phyloP scores from a whole-genome alignment of 2,797 vertebrate genomes.

The Phrynocephalus forsythii region DNA sequence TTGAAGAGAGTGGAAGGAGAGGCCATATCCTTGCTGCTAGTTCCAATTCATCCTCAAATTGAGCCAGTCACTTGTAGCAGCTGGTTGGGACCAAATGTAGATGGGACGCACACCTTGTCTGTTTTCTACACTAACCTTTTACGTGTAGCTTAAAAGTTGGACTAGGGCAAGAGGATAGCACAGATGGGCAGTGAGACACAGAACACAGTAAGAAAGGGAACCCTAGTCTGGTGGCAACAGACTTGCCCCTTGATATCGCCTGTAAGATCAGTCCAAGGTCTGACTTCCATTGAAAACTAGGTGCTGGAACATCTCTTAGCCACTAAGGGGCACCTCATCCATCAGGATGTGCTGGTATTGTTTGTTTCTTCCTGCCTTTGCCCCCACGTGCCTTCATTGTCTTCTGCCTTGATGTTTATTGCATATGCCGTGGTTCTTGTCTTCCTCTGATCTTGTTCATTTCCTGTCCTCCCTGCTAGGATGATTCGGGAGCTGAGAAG shows the following conservation, averaged over 20 bases:
- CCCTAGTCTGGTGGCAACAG: background rate
- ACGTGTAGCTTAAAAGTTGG: background rate
- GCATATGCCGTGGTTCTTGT: background rate
- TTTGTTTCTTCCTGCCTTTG: background rate
- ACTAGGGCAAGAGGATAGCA: background rate
- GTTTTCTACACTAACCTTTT: background rate
- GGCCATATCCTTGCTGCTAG: background rate
- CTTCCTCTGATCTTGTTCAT: background rate
- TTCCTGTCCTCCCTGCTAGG: constrained; percentile 76
- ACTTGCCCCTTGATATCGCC: background rate
- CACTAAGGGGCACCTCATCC: background rate
- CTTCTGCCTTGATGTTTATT: background rate
- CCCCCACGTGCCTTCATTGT: background rate
- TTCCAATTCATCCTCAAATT: background rate
- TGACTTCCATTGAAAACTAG: background rate
- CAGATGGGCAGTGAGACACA: background rate
- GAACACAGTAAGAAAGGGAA: background rate
- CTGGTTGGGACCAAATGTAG: background rate
- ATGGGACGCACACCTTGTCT: background rate
- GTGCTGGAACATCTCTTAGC: background rate
- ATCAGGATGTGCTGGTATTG: background rate
- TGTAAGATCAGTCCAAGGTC: background rate
- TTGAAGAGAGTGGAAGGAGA: background rate
- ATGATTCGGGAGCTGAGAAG: constrained; percentile 91
- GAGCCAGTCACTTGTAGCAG: background rate